These are phyloP conservation scores for Metaphire vulgaris DNA, from an alignment of 1,140 invertebrate genomes.

Conservation along the genomic window DNA sequence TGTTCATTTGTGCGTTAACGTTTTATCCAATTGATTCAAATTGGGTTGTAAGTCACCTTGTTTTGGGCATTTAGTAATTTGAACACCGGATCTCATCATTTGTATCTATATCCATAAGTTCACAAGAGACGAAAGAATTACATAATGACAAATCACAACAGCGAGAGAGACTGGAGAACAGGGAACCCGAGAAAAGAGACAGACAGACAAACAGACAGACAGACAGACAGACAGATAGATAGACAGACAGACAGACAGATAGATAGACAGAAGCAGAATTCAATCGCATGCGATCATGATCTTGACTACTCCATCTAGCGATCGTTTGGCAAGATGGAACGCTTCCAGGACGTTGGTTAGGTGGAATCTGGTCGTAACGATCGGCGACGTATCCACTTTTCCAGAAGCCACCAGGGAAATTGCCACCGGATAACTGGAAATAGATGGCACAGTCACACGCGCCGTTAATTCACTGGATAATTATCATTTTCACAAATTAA, in stretches of 20 bases:
- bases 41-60: too few species aligned
- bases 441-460: not conserved
- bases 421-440: not conserved
- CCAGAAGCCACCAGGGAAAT: not conserved
- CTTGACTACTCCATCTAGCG: not conserved
- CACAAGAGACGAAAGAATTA: not conserved
- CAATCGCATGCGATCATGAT: not conserved
- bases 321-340: not conserved
- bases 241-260: not conserved
- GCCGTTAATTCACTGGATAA: too few species aligned
- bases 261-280: not conserved
- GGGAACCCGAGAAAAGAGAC: not conserved
- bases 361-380: not conserved
- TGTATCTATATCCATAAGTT: too few species aligned
- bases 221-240: not conserved
- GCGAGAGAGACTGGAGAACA: not conserved
- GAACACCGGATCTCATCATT: not conserved
- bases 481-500: not conserved
- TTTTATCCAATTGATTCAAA: too few species aligned
- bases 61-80: too few species aligned
- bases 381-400: not conserved
- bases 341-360: not conserved
- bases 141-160: not conserved
- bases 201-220: not conserved
- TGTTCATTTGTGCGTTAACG: too few species aligned